A percentile compares a stretch with the other conserved stretches of the same genome.
phyloP scores from a whole-genome alignment of 2,797 vertebrate species.

The Gymnodraco acuticeps region DNA sequence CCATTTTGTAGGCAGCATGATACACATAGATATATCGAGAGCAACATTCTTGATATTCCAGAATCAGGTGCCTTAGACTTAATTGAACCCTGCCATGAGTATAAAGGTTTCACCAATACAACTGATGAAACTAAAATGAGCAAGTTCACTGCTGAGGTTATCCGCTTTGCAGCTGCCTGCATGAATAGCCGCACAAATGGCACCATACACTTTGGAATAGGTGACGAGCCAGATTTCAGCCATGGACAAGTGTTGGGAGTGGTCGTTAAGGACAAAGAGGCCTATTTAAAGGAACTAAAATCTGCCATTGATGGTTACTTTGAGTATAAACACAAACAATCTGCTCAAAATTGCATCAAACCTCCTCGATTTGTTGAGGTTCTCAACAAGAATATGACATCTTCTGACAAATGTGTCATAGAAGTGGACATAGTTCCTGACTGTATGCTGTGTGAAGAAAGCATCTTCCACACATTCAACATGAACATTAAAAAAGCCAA shows the following conservation, averaged over 20 bases:
- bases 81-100: slow-evolving; percentile 82
- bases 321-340: slow-evolving; percentile 54
- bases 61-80: slow-evolving; percentile 73
- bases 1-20: slow-evolving; percentile 74
- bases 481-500: slow-evolving; percentile 45
- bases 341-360: slow-evolving; percentile 72
- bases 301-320: slow-evolving; percentile 57
- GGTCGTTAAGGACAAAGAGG: slow-evolving; percentile 60
- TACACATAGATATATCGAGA: slow-evolving; percentile 65
- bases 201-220: slow-evolving; percentile 84
- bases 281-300: slow-evolving; percentile 43
- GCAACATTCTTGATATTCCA: slow-evolving; percentile 62
- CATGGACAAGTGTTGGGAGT: slow-evolving; percentile 80
- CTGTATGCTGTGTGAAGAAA: slow-evolving; percentile 57
- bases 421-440: slow-evolving; percentile 82
- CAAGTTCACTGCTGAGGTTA: slow-evolving; percentile 71
- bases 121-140: slow-evolving; percentile 47
- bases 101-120: slow-evolving; percentile 72
- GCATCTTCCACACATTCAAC: slow-evolving; percentile 51
- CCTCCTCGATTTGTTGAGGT: slow-evolving; percentile 78
- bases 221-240: slow-evolving; percentile 55
- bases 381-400: slow-evolving; percentile 70
- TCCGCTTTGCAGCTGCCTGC: slow-evolving; percentile 79
- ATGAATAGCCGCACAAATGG: slow-evolving; percentile 85
- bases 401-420: slow-evolving; percentile 75